Evolutionary conservation across 2,113 vertebrate genomes (phyloP), one percentile per base, ranked within the genome.

Genomic region (Petroica traversi): DNA sequence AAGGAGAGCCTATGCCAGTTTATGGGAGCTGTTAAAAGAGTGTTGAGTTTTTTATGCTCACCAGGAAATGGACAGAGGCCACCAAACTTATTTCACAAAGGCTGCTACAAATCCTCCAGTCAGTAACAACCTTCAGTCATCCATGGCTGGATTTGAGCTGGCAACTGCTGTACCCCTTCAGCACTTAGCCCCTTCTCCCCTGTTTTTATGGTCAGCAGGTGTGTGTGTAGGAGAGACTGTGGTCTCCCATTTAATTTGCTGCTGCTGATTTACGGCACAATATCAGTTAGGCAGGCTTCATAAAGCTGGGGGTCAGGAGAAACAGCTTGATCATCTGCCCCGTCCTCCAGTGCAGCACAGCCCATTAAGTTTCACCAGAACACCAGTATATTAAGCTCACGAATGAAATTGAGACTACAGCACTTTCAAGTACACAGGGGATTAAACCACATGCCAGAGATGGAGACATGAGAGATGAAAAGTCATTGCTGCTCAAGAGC

Each of bases 151-250:
- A 93, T 91, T 25, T 87, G 66, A 95, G 69, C 55, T 78, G 66
- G 72, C 61, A 94, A 87, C 41, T 91, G 57, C 76, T 85, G 52
- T 78, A 74, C 64, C 31, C 81, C 87, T 89, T 91, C 79, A 46
- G 68, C 84, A 59, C 68, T 89, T 87, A 87, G 13, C 43, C 63
- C 51, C 51, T 69, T 76, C 64, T 43, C 43, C 43, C 22, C 34
- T 8, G 52, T 48, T 96, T 95, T 96, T 94, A 96, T 23, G 15
- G 92, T 74, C 84, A 92, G 93, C 89, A 94, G 95, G 89, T 94
- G 87, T 75, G 71, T 73, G 92, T 34, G 87, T 51, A 84, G 92
- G 92, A 94, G 81, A 82, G 57, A 6, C 87, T 67, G 40, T 84
- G 68, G 61, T 51, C 77, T 96, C 83, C 38, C 49, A 72, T 91